Percentiles rank a stretch among this genome's conserved stretches.
phyloP scores from a whole-genome alignment of 2,888 invertebrate genomes.

The Aleiodes testaceus region DNA sequence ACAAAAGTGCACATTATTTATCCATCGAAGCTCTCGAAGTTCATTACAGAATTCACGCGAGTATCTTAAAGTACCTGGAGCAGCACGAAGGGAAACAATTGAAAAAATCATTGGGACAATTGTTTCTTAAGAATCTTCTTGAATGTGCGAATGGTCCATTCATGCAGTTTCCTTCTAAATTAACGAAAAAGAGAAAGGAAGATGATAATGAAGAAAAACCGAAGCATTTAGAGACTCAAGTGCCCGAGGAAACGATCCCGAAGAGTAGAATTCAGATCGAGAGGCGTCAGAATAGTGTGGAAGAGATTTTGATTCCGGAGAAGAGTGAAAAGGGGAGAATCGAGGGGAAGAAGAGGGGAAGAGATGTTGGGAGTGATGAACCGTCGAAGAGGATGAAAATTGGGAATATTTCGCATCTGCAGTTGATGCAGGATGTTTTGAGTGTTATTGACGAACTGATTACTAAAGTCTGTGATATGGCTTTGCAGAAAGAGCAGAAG shows the following conservation, averaged over 20 bases:
- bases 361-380: constrained; percentile 53
- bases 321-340: constrained; percentile 51
- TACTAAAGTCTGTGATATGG: constrained; percentile 66
- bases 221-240: constrained; percentile 47
- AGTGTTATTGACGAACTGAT: constrained; percentile 68
- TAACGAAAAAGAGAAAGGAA: constrained; percentile 65
- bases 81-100: constrained; percentile 82
- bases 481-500: constrained; percentile 47
- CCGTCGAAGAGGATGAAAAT: constrained; percentile 63
- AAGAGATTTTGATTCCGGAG: constrained; percentile 60
- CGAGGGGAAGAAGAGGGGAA: constrained; percentile 59
- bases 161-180: constrained; percentile 73
- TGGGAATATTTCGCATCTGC: constrained; percentile 64
- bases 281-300: constrained; percentile 59
- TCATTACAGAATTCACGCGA: constrained; percentile 88
- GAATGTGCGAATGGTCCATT: constrained; percentile 74
- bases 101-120: constrained; percentile 76
- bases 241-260: constrained; percentile 56
- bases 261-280: constrained; percentile 55
- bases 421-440: constrained; percentile 70
- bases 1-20: constrained; percentile 86
- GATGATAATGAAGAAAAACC: constrained; percentile 46
- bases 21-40: constrained; percentile 93
- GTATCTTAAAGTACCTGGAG: constrained; percentile 90
- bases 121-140: constrained; percentile 77